Percentiles rank a stretch among this genome's conserved stretches.
Conservation (phyloP, 2,888 invertebrate species). For the Calephelis perditalis region DNA sequence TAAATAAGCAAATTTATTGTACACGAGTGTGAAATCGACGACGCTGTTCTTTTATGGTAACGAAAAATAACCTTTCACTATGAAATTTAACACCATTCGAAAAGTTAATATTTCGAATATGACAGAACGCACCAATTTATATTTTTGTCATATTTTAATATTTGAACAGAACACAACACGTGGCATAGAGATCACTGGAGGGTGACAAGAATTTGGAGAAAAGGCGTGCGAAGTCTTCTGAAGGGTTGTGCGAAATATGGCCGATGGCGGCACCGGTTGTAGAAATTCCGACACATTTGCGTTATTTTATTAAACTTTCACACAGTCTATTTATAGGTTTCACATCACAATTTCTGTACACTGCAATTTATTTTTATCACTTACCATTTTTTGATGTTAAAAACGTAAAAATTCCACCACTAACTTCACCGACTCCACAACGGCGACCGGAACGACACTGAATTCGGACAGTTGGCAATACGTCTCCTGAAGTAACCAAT, state of each 20-base stretch:
- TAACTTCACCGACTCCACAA: slow-evolving; percentile 73
- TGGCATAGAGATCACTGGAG: slow-evolving; percentile 74
- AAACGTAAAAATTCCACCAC: slow-evolving; percentile 75
- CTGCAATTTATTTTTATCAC: slow-evolving; percentile 63
- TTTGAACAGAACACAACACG: slow-evolving; percentile 59
- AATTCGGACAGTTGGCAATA: slow-evolving; percentile 64
- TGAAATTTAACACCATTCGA: slow-evolving; percentile 72
- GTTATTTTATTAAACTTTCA: slow-evolving; percentile 35
- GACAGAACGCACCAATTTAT: slow-evolving; percentile 14
- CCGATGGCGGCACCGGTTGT: slow-evolving; percentile 68
- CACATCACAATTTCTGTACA: slow-evolving; percentile 53
- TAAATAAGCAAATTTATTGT: slow-evolving; percentile 33
- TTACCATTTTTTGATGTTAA: slow-evolving; percentile 78
- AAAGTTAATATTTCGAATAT: slow-evolving; percentile 20
- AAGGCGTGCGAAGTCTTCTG: slow-evolving; percentile 69
- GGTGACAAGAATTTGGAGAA: slow-evolving; percentile 67
- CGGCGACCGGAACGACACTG: slow-evolving; percentile 76
- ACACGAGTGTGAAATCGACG: slow-evolving; percentile 25
- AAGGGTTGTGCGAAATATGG: slow-evolving; percentile 73
- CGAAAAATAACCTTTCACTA: slow-evolving; percentile 64
- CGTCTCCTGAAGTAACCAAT: slow-evolving; percentile 60
- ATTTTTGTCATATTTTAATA: slow-evolving; percentile 26
- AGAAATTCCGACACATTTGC: slow-evolving; percentile 48
- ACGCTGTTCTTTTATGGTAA: slow-evolving; percentile 66
- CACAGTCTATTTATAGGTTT: slow-evolving; percentile 39